Evolutionary conservation across 1,140 invertebrate genomes (phyloP).

Genomic region (Hypsibius dujardini): DNA sequence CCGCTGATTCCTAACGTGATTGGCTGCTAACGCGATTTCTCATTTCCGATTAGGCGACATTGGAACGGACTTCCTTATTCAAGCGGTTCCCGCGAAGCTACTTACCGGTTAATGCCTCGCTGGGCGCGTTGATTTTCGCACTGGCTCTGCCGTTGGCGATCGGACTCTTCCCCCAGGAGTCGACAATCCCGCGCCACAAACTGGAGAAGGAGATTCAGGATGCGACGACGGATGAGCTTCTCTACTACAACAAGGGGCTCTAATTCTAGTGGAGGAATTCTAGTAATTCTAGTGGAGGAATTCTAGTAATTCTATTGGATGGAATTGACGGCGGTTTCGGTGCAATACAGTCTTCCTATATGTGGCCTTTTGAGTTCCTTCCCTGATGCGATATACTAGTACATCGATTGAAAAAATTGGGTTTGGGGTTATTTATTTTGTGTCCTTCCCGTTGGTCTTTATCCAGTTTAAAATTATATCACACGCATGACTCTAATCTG

Average conservation of each 20-base stretch:
- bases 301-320: no score
- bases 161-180: slow-evolving; percentile 33
- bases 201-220: slow-evolving; percentile 11
- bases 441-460: no score
- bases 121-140: slow-evolving; percentile 32
- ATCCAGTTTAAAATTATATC: no score
- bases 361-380: not conserved
- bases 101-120: slow-evolving; percentile 32
- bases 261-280: not conserved
- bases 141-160: slow-evolving; percentile 33
- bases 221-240: not conserved
- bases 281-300: no score
- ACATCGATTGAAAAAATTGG: no score
- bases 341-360: not conserved
- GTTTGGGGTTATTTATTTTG: no score
- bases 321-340: not conserved
- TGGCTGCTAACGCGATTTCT: no score
- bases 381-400: not conserved
- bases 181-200: not conserved
- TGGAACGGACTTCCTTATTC: slow-evolving; percentile 32
- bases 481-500: no score
- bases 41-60: slow-evolving; percentile 20
- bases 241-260: slow-evolving; percentile 8
- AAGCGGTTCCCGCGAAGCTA: slow-evolving; percentile 29
- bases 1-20: no score